Evolutionary conservation across 2,113 vertebrate species (phyloP).

Genomic region (Edolisoma coerulescens): DNA sequence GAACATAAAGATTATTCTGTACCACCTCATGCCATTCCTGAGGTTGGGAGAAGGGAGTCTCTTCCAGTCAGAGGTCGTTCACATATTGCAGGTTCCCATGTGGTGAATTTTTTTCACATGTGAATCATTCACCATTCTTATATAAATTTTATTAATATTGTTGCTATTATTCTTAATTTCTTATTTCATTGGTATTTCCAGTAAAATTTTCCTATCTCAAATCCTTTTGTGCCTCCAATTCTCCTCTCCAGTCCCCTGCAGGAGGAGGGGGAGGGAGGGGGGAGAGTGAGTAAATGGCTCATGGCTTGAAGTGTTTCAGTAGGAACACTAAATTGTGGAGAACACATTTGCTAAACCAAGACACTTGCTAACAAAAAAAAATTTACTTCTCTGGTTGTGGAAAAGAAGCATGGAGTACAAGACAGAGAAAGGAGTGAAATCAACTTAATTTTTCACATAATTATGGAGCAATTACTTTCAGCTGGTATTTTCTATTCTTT

Average conservation of each 20-base stretch:
- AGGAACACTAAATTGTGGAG: not conserved
- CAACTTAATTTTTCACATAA: slow-evolving; percentile 53
- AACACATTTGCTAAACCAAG: not conserved
- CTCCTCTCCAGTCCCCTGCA: not conserved
- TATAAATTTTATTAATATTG: not conserved
- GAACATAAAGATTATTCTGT: not conserved
- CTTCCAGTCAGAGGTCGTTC: not conserved
- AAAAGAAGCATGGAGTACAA: not conserved
- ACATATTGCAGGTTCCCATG: not conserved
- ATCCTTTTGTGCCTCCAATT: not conserved
- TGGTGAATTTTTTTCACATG: not conserved
- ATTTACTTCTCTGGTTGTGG: not conserved
- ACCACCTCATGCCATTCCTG: too few species aligned
- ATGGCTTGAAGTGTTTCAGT: not conserved
- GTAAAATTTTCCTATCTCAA: not conserved
- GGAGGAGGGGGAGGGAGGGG: not conserved
- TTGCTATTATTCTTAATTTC: not conserved
- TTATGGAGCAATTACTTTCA: slow-evolving; percentile 31
- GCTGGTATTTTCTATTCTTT: slow-evolving; percentile 10
- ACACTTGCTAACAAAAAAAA: not conserved
- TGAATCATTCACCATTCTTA: accelerated
- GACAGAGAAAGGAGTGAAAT: slow-evolving; percentile 27
- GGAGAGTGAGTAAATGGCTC: not conserved
- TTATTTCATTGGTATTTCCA: not conserved
- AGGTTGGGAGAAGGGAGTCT: not conserved